Percentiles rank a stretch among this genome's conserved stretches.
These are phyloP conservation scores for Podotricha telesiphe DNA, from an alignment of 2,888 invertebrate species.

Conservation along the genomic window DNA sequence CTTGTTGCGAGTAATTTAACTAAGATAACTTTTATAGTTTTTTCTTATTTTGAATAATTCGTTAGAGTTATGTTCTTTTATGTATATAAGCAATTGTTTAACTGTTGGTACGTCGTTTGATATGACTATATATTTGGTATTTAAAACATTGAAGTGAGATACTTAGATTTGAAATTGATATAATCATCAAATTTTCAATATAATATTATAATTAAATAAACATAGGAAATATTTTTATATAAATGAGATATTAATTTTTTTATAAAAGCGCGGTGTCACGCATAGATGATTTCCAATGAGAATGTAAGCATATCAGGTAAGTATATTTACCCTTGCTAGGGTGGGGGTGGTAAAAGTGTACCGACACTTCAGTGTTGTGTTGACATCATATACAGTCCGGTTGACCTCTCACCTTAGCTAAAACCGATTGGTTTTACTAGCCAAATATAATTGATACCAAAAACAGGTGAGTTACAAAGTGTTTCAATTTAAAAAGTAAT, in stretches of 20 bases:
- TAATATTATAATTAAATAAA: not conserved
- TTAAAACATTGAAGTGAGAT: not conserved
- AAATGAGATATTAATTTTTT: slow-evolving; percentile 40
- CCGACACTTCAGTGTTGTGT: slow-evolving; percentile 70
- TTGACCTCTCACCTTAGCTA: slow-evolving; percentile 69
- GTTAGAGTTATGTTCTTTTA: too few species aligned
- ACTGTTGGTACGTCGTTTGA: too few species aligned
- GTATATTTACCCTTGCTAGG: slow-evolving; percentile 66
- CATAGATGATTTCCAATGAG: slow-evolving; percentile 68
- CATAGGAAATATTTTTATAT: slow-evolving; percentile 2
- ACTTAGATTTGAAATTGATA: not conserved
- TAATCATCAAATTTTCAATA: too few species aligned
- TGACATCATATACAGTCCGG: slow-evolving; percentile 68
- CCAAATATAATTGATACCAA: not conserved
- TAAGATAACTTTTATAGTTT: too few species aligned
- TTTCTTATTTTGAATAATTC: too few species aligned
- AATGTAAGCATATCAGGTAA: slow-evolving; percentile 76
- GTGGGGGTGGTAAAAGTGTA: slow-evolving; percentile 76
- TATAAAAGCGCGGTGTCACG: slow-evolving; percentile 58
- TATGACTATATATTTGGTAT: not conserved
- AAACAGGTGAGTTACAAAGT: slow-evolving; percentile 7
- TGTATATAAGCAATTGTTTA: too few species aligned
- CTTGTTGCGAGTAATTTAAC: too few species aligned
- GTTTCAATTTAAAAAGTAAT: not conserved
- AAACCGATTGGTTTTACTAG: slow-evolving; percentile 49